These are phyloP conservation scores for Chalcis sispes DNA, from an alignment of 2,888 invertebrate species.

Conservation along the genomic window DNA sequence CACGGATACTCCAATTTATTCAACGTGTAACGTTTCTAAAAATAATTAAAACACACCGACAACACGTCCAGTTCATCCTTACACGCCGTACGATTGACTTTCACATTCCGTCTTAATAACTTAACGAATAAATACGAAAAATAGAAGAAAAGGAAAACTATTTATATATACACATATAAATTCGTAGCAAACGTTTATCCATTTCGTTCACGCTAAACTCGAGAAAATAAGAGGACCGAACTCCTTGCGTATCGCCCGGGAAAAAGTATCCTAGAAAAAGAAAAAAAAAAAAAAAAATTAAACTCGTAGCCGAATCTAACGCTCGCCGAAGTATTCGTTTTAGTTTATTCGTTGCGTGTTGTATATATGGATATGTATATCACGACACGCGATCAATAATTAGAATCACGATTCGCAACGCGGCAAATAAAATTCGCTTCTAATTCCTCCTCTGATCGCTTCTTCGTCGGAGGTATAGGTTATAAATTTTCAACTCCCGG, in stretches of 20 bases:
- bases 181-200: not conserved
- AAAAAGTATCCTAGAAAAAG: too few species aligned
- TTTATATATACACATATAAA: not conserved
- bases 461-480: constrained; percentile 23
- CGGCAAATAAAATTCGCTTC: constrained; percentile 2
- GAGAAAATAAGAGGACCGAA: not conserved
- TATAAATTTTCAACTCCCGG: constrained; percentile 18
- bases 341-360: too few species aligned
- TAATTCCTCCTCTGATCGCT: constrained; percentile 11
- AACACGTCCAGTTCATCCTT: not conserved
- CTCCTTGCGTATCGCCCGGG: not conserved
- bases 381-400: constrained; percentile 48
- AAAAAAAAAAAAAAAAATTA: not conserved
- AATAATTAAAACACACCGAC: not conserved
- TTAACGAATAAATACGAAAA: not conserved
- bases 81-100: constrained; percentile 5
- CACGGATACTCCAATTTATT: too few species aligned
- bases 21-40: too few species aligned
- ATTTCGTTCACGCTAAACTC: too few species aligned
- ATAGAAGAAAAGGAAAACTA: too few species aligned
- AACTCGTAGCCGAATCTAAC: not conserved
- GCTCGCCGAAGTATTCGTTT: too few species aligned
- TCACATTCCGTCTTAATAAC: constrained; percentile 50
- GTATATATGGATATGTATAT: too few species aligned
- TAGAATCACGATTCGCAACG: constrained; percentile 51